Conservation (phyloP, 2,888 invertebrate genomes). For the Pyrgus malvae region DNA sequence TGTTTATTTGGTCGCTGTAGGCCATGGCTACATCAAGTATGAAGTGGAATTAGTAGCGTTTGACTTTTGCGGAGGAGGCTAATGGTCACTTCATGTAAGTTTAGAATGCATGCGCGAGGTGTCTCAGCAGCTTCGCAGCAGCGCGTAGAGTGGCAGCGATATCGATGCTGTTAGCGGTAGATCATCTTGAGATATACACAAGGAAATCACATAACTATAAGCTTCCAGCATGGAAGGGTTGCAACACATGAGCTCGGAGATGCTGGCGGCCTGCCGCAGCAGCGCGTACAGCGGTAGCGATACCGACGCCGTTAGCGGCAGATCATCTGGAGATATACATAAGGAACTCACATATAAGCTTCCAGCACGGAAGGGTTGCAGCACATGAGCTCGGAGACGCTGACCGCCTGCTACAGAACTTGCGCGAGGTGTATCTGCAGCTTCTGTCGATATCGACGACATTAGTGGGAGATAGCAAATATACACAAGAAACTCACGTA, state of each 20-base stretch:
- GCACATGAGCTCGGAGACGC: conserved; percentile 71
- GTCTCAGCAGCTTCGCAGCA: no score
- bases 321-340: conserved; percentile 55
- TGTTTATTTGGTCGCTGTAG: no score
- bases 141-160: no score
- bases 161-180: neutral
- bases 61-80: no score
- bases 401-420: conserved; percentile 66
- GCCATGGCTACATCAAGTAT: no score
- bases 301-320: conserved; percentile 70
- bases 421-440: no score
- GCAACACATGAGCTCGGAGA: conserved; percentile 71
- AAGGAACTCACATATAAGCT: neutral
- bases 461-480: neutral
- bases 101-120: no score
- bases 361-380: conserved; percentile 60
- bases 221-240: conserved; percentile 54
- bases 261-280: conserved; percentile 65
- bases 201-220: neutral
- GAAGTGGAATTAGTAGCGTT: no score
- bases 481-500: neutral
- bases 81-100: no score
- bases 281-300: conserved; percentile 65
- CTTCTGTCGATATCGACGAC: no score
- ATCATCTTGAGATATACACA: neutral